Percentiles rank a stretch among this genome's conserved stretches.
phyloP scores from a whole-genome alignment of 2,888 invertebrate genomes.

The Thymelicus acteon region DNA sequence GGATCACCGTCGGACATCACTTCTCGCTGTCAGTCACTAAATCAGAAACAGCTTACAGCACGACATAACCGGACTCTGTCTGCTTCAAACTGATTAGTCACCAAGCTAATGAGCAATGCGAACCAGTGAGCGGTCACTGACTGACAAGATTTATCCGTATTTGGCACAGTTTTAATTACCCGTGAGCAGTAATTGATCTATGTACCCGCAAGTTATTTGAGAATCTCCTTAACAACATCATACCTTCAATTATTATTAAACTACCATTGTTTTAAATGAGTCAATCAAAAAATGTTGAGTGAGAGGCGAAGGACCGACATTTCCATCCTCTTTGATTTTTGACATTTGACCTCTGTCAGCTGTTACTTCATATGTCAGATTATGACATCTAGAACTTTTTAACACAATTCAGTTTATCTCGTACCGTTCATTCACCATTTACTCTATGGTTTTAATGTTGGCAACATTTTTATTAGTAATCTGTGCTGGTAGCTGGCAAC shows the following conservation, averaged over 20 bases:
- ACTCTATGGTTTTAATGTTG: too few relatives aligned
- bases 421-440: too few relatives aligned
- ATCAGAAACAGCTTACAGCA: conserved; percentile 15
- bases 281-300: neutral
- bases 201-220: conserved; percentile 35
- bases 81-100: conserved; percentile 44
- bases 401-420: too few relatives aligned
- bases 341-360: too few relatives aligned
- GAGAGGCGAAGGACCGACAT: too few relatives aligned
- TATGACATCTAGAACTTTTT: too few relatives aligned
- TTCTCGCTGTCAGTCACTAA: conserved; percentile 20
- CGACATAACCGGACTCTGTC: conserved; percentile 21
- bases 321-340: too few relatives aligned
- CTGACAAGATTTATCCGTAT: conserved; percentile 13
- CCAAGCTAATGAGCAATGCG: conserved; percentile 22
- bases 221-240: conserved; percentile 6
- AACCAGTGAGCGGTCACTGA: conserved; percentile 10
- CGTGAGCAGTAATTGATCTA: conserved; percentile 18
- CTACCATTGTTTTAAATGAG: conserved; percentile 31
- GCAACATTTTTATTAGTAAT: too few relatives aligned
- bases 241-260: neutral
- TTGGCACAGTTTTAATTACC: conserved; percentile 15
- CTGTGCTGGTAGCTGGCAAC: conserved; percentile 29
- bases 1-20: conserved; percentile 84
- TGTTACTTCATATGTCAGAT: too few relatives aligned